These are phyloP conservation scores for Acanthosepion pharaonis DNA, from an alignment of 2,888 invertebrate species.

Conservation along the genomic window DNA sequence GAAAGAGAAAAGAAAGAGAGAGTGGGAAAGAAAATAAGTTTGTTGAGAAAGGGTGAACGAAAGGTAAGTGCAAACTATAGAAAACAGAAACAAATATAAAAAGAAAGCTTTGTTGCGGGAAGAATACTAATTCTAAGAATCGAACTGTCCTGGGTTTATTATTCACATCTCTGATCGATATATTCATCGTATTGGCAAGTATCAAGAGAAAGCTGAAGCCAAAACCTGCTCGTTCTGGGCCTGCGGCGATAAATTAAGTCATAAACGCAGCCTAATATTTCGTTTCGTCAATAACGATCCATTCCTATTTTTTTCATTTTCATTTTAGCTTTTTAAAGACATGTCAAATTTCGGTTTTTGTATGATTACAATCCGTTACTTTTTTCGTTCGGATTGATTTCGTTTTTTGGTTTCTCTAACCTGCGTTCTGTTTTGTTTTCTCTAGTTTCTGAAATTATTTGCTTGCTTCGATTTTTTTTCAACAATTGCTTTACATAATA, in stretches of 20 bases:
- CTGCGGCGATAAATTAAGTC: neutral
- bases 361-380: neutral
- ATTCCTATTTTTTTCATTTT: neutral
- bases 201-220: neutral
- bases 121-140: neutral
- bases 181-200: neutral
- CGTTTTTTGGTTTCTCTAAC: too few relatives aligned
- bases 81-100: neutral
- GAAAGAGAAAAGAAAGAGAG: neutral
- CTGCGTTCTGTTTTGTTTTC: neutral
- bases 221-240: neutral
- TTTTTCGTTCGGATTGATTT: neutral
- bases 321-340: neutral
- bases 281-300: neutral
- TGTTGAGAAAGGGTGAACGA: neutral
- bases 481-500: neutral
- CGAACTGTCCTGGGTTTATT: neutral
- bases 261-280: constrained; percentile 7
- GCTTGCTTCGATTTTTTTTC: neutral
- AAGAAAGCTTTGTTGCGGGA: neutral
- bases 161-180: neutral
- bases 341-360: neutral
- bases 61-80: neutral
- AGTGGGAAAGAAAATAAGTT: neutral
- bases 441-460: neutral